Conservation (phyloP, 2,888 invertebrate species). For the Teinopalpus imperialis region DNA sequence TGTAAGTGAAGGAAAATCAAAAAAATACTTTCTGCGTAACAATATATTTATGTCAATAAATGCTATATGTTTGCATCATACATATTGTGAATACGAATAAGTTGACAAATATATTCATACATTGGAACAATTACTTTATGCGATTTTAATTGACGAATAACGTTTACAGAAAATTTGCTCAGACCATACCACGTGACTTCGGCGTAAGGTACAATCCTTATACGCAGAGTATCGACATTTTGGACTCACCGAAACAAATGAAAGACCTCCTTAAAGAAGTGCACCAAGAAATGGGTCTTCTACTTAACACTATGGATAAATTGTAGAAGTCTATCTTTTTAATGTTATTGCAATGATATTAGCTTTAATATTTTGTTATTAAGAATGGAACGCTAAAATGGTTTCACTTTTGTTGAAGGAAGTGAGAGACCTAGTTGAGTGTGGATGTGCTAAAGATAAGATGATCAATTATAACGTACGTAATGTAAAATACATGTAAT, state of each 20-base stretch:
- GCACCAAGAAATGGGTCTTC: conserved; percentile 89
- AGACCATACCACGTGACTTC: conserved; percentile 95
- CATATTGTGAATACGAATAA: too few relatives aligned
- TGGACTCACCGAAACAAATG: conserved; percentile 95
- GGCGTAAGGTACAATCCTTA: conserved; percentile 98
- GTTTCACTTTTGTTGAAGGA: conserved; percentile 2
- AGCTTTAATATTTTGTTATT: conserved; percentile 15
- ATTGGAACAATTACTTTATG: too few relatives aligned
- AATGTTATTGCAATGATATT: not conserved
- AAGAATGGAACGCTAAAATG: not conserved
- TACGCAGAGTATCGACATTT: conserved; percentile 95
- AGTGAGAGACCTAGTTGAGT: too few relatives aligned
- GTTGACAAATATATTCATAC: too few relatives aligned
- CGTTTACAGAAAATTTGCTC: conserved; percentile 91
- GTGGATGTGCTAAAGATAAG: too few relatives aligned
- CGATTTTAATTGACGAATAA: too few relatives aligned
- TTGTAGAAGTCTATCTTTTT: conserved; percentile 54
- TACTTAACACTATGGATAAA: conserved; percentile 89
- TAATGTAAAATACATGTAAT: too few relatives aligned
- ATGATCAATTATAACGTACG: too few relatives aligned
- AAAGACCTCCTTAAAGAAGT: conserved; percentile 91
- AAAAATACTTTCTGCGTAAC: too few relatives aligned
- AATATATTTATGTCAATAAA: too few relatives aligned
- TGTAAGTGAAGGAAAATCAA: too few relatives aligned
- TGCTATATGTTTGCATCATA: too few relatives aligned